Evolutionary conservation across 2,888 invertebrate genomes (phyloP).

Genomic region (Ommatoiulus sabulosus): DNA sequence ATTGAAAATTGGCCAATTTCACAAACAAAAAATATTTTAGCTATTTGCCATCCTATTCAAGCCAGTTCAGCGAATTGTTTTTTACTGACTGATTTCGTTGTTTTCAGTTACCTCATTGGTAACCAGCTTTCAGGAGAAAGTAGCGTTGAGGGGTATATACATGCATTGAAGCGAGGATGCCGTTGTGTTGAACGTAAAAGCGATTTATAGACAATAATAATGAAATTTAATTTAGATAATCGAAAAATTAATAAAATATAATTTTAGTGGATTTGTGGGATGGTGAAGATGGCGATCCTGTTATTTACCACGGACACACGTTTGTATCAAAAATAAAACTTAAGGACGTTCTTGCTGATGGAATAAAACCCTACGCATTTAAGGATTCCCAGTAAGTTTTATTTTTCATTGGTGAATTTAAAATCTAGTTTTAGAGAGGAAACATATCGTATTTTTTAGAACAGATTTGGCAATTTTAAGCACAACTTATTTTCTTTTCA

Average conservation of each 20-base stretch:
- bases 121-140: conserved; percentile 74
- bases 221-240: no score
- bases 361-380: conserved; percentile 70
- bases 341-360: conserved; percentile 68
- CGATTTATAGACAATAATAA: no score
- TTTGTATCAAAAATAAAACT: conserved; percentile 69
- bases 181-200: conserved; percentile 73
- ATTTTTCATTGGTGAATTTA: neutral
- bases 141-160: conserved; percentile 74
- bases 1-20: no score
- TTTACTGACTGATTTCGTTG: no score
- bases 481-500: neutral
- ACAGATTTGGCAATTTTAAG: neutral
- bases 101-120: conserved; percentile 71
- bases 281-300: conserved; percentile 71
- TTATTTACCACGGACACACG: conserved; percentile 73
- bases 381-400: conserved; percentile 65
- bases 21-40: no score
- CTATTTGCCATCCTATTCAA: no score
- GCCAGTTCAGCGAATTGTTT: no score
- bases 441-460: neutral
- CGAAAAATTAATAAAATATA: neutral
- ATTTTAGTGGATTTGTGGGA: conserved; percentile 74
- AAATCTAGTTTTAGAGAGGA: neutral
- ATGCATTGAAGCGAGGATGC: conserved; percentile 72